Evolutionary conservation across 2,888 invertebrate species (phyloP).

Genomic region (Gari tellinella): DNA sequence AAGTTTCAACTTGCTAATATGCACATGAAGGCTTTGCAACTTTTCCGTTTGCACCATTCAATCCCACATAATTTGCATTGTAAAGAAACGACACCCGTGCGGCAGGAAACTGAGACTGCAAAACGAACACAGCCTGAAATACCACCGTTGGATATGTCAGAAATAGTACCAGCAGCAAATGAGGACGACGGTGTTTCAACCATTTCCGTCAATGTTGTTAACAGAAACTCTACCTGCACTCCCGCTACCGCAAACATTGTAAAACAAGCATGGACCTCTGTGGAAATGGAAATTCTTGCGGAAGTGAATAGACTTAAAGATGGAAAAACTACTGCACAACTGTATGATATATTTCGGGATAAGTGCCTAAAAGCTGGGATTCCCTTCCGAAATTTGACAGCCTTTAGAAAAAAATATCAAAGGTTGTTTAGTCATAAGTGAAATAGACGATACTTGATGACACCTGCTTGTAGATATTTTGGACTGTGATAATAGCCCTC

Average conservation of each 20-base stretch:
- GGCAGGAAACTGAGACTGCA: too few relatives aligned
- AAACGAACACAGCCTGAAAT: neutral
- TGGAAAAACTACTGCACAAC: neutral
- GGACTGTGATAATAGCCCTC: too few relatives aligned
- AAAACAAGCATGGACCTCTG: constrained; percentile 9
- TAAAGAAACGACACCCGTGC: neutral
- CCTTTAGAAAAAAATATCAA: constrained; percentile 13
- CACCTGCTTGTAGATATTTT: too few relatives aligned
- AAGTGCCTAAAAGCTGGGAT: constrained; percentile 12
- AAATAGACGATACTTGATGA: too few relatives aligned
- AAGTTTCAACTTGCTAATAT: constrained; percentile 26
- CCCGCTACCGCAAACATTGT: neutral
- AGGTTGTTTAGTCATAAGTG: neutral
- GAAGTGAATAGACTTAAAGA: constrained; percentile 11
- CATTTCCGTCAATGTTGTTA: too few relatives aligned
- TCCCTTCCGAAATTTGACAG: constrained; percentile 14
- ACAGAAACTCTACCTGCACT: too few relatives aligned
- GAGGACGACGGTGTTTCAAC: constrained; percentile 3
- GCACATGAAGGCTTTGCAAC: constrained; percentile 17
- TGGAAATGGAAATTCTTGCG: constrained; percentile 24
- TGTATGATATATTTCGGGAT: constrained; percentile 16
- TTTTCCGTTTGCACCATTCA: constrained; percentile 32
- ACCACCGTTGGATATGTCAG: neutral
- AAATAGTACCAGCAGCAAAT: neutral
- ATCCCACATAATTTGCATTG: constrained; percentile 10